phyloP scores from a whole-genome alignment of 2,113 vertebrate genomes.

The Chiloscyllium plagiosum region DNA sequence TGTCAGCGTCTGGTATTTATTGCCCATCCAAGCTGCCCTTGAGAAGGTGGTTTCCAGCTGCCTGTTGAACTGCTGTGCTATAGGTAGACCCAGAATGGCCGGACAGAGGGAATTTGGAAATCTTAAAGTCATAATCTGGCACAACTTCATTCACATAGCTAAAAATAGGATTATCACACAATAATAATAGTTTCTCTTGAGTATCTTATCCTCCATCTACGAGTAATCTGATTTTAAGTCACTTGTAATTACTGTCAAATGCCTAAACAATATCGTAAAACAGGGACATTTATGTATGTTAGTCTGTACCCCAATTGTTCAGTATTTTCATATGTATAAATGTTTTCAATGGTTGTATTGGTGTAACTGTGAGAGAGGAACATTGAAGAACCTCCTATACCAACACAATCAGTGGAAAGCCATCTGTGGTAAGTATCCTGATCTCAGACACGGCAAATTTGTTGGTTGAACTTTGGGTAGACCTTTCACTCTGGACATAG shows the following conservation, averaged over 20 bases:
- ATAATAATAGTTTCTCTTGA: neutral
- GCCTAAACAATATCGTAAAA: neutral
- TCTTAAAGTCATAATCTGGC: neutral
- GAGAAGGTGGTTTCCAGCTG: too few species aligned
- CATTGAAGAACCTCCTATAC: neutral
- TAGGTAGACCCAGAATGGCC: too few species aligned
- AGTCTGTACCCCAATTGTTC: neutral
- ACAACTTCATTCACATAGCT: neutral
- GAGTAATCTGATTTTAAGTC: neutral
- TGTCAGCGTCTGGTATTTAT: too few species aligned
- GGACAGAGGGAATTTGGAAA: neutral
- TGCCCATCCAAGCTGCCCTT: too few species aligned
- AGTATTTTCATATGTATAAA: neutral
- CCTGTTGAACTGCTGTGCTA: too few species aligned
- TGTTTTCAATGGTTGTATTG: neutral
- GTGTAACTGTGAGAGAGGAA: neutral
- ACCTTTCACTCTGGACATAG: too few species aligned
- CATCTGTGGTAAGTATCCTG: too few species aligned
- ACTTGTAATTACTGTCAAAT: neutral
- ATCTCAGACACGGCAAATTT: too few species aligned
- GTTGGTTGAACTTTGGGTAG: too few species aligned
- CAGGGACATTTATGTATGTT: neutral
- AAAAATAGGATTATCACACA: neutral
- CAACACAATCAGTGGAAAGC: neutral
- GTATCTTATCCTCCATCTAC: neutral